Evolutionary conservation across 1,140 invertebrate genomes (phyloP), one percentile per base, ranked within the genome.

Genomic region (Gonioctena quinquepunctata): DNA sequence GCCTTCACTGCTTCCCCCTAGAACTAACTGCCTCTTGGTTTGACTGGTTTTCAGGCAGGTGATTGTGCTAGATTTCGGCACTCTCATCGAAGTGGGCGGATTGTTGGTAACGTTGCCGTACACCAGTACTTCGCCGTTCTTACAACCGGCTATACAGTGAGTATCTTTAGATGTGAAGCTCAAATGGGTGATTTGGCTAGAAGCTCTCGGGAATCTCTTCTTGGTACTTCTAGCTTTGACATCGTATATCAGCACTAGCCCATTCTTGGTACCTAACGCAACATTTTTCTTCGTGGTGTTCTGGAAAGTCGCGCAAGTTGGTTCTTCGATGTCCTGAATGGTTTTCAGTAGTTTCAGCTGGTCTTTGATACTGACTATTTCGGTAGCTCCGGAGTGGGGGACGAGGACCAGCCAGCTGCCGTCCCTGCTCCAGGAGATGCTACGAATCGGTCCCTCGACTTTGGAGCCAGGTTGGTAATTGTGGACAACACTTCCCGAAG

Each of bases 381-480:
- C 78, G 8, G 79, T 66, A 33, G 28, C 61, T n/a, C 77, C 80
- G 7, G 70, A 69, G 60, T 73, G 64, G 7, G 80, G 80, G 28
- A 81, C 79, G 0, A 81, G 18, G 16, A 78, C 74, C n/a, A 82
- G 19, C 81, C 81, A 83, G 52, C 62, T 67, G 7, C 82, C 81
- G 68, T 82, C 79, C 64, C 78, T 81, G 26, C 75, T 73, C 80
- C 79, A 82, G 5, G 81, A 82, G 7, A 83, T 73, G 21, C 75
- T 79, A 54, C 77, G 74, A n/a, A 81, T 74, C 5, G 74, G 49
- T 1, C 77, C 76, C 19, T 78, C 71, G 7, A 74, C 48, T 66
- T 72, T 69, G 13, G 54, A 61, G 1, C 42, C 59, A 21, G 73
- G 72, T 72, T 79, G 73, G 48, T 77, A 78, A 42, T 72, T 70